phyloP scores from a whole-genome alignment of 2,888 invertebrate species.

The Crematogaster levior region DNA sequence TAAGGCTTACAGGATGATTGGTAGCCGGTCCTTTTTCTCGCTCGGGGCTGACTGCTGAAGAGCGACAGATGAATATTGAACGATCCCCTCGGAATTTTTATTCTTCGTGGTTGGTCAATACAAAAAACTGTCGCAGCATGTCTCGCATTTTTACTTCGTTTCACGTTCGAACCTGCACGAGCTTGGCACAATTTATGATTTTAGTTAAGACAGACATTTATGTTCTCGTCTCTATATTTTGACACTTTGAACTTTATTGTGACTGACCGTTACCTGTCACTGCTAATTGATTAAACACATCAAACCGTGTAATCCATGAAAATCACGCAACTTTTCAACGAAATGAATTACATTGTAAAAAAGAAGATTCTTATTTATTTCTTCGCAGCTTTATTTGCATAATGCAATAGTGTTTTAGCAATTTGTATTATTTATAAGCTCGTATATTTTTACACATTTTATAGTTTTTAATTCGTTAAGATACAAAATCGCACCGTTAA shows the following conservation, averaged over 20 bases:
- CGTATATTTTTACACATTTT: not conserved
- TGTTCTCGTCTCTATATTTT: not conserved
- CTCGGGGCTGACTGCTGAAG: constrained; percentile 47
- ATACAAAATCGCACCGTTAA: not conserved
- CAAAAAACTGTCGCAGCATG: not conserved
- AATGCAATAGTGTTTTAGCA: not conserved
- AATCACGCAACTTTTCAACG: not conserved
- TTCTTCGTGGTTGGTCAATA: constrained; percentile 48
- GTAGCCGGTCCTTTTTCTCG: constrained; percentile 26
- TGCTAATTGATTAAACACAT: not conserved
- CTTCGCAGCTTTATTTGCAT: not conserved
- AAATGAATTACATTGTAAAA: not conserved
- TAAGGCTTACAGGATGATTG: not conserved
- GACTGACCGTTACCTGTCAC: not conserved
- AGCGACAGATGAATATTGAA: constrained; percentile 61
- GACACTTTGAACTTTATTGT: not conserved
- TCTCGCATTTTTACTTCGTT: not conserved
- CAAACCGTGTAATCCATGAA: not conserved
- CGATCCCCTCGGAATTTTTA: constrained; percentile 15
- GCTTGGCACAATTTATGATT: not conserved
- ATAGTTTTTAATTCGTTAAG: not conserved
- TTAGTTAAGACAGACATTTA: not conserved
- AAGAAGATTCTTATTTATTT: not conserved
- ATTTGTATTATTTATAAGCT: not conserved
- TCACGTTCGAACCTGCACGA: constrained; percentile 9